Percentiles rank a stretch among this genome's conserved stretches.
These are phyloP conservation scores for Cynodonichthys magdalenae DNA, from an alignment of 2,797 vertebrate species.

Conservation along the genomic window DNA sequence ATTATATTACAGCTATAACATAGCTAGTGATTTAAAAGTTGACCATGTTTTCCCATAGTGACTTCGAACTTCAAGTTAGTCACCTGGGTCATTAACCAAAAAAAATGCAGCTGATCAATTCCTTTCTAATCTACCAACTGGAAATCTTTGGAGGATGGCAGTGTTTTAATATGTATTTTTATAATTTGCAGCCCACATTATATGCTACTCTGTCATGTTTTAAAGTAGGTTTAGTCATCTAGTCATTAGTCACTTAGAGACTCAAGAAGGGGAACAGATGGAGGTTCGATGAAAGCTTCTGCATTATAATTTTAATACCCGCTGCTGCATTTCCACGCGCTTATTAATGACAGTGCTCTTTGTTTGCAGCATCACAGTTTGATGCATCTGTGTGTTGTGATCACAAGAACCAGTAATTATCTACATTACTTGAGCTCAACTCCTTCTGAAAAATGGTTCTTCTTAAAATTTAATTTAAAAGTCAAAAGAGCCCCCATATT, in stretches of 20 bases:
- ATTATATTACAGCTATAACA: neutral
- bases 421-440: conserved; percentile 51
- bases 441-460: conserved; percentile 62
- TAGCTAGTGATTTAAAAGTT: neutral
- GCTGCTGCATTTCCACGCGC: conserved; percentile 43
- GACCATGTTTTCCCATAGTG: neutral
- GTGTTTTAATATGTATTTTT: conserved; percentile 36
- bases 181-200: conserved; percentile 43
- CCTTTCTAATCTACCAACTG: conserved; percentile 24
- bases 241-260: conserved; percentile 38
- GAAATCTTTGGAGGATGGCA: conserved; percentile 35
- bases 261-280: conserved; percentile 41
- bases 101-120: conserved; percentile 16
- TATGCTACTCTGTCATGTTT: conserved; percentile 48
- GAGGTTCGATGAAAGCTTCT: conserved; percentile 49
- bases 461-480: conserved; percentile 68
- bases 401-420: conserved; percentile 66
- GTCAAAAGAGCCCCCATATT: conserved; percentile 52
- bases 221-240: conserved; percentile 45
- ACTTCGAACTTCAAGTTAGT: neutral
- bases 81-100: neutral
- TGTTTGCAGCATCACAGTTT: conserved; percentile 53
- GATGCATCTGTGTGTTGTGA: conserved; percentile 61
- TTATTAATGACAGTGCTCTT: conserved; percentile 56
- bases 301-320: conserved; percentile 56